Evolutionary conservation across 2,888 invertebrate species (phyloP), one percentile per base, ranked within the genome.

Genomic region (Fabriciana adippe): DNA sequence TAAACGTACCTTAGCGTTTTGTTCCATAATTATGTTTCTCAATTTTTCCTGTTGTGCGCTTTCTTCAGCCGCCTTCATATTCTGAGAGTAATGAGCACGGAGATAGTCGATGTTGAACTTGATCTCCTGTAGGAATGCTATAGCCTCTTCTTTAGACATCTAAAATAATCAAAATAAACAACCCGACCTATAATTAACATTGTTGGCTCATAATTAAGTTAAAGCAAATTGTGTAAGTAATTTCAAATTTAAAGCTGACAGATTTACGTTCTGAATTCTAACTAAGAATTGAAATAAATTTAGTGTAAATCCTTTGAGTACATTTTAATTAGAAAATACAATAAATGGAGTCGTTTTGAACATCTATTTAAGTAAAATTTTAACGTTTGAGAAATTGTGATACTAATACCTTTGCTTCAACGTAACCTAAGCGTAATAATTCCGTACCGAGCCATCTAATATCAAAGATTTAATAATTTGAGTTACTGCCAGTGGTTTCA

Each of bases 91-190:
- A 80, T 94, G 94, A 15, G 93, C 93, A 74, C 95, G 95, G 67
- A 96, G 88, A 79, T 95, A 95, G 75, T 95, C 95, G 78, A 97
- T 94, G 75, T 96, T 95, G 78, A 94, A 93, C 79, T 96, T 96
- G 76, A 96, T 96, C 80, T 96, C 96, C 82, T 96, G 95, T 21
- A 96, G 87, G 82, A 96, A 96, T 55, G 93, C 93, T 56, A 96
- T 94, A 1, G 96, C 96, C 81, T 95, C 96, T 82, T 96, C 96
- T 61, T 95, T 94, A 14, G 94, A 91, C 94, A 96, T 95, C 96
- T 96, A 59, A 6, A 53, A 68, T 26, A 14, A 16, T 62, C 6
- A 18, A 35, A 26, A 26, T 21, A 51, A 6, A 16, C 51, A 35
- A 11, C 51, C 18, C 21, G 41, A 41, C 11, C 6, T 8, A 35